Percentiles rank a stretch among this genome's conserved stretches.
phyloP scores from a whole-genome alignment of 2,888 invertebrate genomes.

The Melangyna quadrimaculata region DNA sequence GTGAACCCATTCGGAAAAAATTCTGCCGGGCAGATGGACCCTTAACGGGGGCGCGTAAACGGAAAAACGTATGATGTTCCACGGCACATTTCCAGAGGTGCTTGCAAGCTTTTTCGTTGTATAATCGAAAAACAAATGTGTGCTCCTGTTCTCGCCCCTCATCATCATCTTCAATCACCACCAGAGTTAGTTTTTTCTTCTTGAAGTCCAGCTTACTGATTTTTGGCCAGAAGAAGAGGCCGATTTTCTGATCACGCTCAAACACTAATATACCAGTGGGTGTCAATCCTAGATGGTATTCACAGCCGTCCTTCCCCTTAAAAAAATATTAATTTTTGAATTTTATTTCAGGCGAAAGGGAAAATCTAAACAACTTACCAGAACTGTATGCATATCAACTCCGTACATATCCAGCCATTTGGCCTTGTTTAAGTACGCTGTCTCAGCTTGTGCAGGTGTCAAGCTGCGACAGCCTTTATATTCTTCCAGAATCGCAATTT shows the following conservation, averaged over 20 bases:
- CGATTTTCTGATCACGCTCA: slow-evolving; percentile 97
- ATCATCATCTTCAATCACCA: slow-evolving; percentile 99
- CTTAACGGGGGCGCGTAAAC: slow-evolving; percentile 93
- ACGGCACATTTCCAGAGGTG: slow-evolving; percentile 99
- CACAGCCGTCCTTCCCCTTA: slow-evolving; percentile 96
- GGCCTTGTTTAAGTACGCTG: slow-evolving; percentile 96
- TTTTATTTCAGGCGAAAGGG: not conserved
- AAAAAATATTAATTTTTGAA: slow-evolving; percentile 64
- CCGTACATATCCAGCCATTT: slow-evolving; percentile 99
- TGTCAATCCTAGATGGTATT: slow-evolving; percentile 97
- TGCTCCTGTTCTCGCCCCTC: slow-evolving; percentile 98
- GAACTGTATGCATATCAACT: slow-evolving; percentile 98
- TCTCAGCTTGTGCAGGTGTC: slow-evolving; percentile 97
- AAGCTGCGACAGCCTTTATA: slow-evolving; percentile 93
- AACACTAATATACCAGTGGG: slow-evolving; percentile 99
- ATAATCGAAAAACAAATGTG: slow-evolving; percentile 97
- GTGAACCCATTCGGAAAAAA: slow-evolving; percentile 99
- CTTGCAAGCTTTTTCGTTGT: slow-evolving; percentile 99
- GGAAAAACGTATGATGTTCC: slow-evolving; percentile 99
- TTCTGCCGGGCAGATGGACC: slow-evolving; percentile 94
- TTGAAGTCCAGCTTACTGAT: slow-evolving; percentile 99
- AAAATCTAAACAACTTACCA: slow-evolving; percentile 82
- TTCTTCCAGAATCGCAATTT: slow-evolving; percentile 95
- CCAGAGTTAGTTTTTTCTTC: slow-evolving; percentile 97
- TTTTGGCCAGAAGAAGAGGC: slow-evolving; percentile 99